A percentile compares a stretch with the other conserved stretches of the same genome.
phyloP scores from a whole-genome alignment of 2,797 vertebrate species.

The Synanceia verrucosa region DNA sequence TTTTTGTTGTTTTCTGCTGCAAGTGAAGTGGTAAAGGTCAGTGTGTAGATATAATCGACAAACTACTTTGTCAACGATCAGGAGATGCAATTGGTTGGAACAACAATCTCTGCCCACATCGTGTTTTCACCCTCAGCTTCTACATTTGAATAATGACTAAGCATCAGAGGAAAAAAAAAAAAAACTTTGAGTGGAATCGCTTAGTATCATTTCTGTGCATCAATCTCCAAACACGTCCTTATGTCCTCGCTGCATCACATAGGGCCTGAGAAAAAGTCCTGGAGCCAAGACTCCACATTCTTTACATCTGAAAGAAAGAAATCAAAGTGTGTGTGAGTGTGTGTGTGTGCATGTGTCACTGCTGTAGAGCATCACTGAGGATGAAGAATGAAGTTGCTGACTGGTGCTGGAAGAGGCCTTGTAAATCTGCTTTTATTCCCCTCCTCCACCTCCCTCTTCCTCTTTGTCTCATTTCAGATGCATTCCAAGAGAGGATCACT shows the following conservation, averaged over 20 bases:
- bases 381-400: constrained; percentile 68
- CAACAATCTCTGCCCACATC: constrained; percentile 16
- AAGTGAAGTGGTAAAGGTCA: constrained; percentile 61
- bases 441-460: constrained; percentile 48
- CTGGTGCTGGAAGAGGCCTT: constrained; percentile 55
- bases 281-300: constrained; percentile 15
- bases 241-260: neutral
- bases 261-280: neutral
- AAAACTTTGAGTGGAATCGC: constrained; percentile 11
- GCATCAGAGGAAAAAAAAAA: neutral
- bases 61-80: constrained; percentile 58
- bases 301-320: constrained; percentile 27
- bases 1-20: constrained; percentile 37
- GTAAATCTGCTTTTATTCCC: constrained; percentile 67
- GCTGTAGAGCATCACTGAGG: constrained; percentile 42
- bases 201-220: constrained; percentile 20
- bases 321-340: constrained; percentile 19
- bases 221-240: constrained; percentile 8
- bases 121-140: constrained; percentile 15
- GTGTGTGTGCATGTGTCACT: constrained; percentile 24
- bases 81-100: constrained; percentile 29
- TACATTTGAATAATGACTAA: constrained; percentile 60
- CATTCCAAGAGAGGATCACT: constrained; percentile 56
- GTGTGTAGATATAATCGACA: constrained; percentile 32
- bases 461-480: constrained; percentile 64